Conservation (phyloP, 2,797 vertebrate genomes). For the Miichthys miiuy region DNA sequence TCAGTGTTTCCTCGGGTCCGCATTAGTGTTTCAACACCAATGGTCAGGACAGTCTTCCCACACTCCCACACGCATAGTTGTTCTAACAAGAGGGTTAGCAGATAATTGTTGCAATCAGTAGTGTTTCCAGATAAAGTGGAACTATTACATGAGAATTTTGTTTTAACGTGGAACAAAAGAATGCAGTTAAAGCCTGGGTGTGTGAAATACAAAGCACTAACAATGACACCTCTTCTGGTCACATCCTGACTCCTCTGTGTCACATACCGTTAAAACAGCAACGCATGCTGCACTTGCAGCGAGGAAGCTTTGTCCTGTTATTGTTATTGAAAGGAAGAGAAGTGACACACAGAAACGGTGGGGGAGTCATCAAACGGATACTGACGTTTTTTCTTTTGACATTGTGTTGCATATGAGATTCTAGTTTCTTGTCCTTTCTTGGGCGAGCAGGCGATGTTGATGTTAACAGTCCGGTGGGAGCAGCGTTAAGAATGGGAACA, state of each 20-base stretch:
- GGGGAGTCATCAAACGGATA: constrained; percentile 65
- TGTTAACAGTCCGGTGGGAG: constrained; percentile 52
- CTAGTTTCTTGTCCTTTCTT: constrained; percentile 22
- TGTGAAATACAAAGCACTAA: background rate
- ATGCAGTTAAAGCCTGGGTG: background rate
- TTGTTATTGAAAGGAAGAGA: constrained; percentile 70
- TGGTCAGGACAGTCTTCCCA: constrained; percentile 63
- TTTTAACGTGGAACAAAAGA: background rate
- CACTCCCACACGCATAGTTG: constrained; percentile 67
- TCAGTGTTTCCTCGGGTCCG: constrained; percentile 46
- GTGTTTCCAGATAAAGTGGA: constrained; percentile 42
- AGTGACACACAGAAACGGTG: constrained; percentile 18
- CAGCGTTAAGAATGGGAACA: constrained; percentile 52
- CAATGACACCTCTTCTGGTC: background rate
- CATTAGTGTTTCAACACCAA: constrained; percentile 52
- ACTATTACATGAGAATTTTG: constrained; percentile 15
- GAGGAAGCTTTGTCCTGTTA: constrained; percentile 55
- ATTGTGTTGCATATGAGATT: constrained; percentile 44
- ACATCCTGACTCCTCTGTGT: constrained; percentile 10
- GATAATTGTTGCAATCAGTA: constrained; percentile 47
- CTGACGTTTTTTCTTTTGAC: constrained; percentile 52
- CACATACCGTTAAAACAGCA: background rate
- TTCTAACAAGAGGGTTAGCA: constrained; percentile 48
- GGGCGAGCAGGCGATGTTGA: constrained; percentile 51
- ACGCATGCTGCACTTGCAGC: background rate